Evolutionary conservation across 2,797 vertebrate genomes (phyloP), one percentile per base, ranked within the genome.

Genomic region (Falco berigora): DNA sequence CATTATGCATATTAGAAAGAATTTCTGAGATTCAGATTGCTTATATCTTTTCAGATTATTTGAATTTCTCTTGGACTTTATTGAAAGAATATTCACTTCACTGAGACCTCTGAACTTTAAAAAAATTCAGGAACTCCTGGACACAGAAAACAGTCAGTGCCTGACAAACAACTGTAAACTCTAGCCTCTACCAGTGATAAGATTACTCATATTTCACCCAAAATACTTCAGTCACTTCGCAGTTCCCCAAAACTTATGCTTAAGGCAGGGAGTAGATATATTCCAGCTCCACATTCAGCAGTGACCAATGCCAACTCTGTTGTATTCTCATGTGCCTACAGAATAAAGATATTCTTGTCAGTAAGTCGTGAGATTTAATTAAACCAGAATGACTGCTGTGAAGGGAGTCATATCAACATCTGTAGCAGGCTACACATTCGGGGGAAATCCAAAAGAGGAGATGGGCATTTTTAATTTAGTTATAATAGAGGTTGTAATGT

Each of bases 281-380:
- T 10, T 68, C 16, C 7, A 72, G 74, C 32, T 15, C 5, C 22
- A 40, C 32, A 61, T 71, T 49, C 83, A 46, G 78, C 15, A 7
- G 46, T 32, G 44, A 86, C 67, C 55, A 66, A 71, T 17, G 47
- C 40, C 62, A 75, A 78, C 30, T 94, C 88, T 93, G 50, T 19
- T 78, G 53, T 76, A 68, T 68, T 88, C 72, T 77, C 72, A 42
- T 8, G 6, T 46, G 79, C 62, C 40, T 81, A 81, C 42, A 90
- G 66, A 92, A 92, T 79, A 36, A 90, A 78, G 67, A 95, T 38
- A 87, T 30, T 87, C 59, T 63, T 59, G 64, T 86, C 92, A 90
- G 58, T 76, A 91, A 96, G 42, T 7, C 15, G 42, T 55, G 58
- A 56, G 92, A 88, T 56, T 95, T 92, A 94, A 94, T 94, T 94